Evolutionary conservation across 2,888 invertebrate species (phyloP), one percentile per base, ranked within the genome.

Genomic region (Acleris cristana): DNA sequence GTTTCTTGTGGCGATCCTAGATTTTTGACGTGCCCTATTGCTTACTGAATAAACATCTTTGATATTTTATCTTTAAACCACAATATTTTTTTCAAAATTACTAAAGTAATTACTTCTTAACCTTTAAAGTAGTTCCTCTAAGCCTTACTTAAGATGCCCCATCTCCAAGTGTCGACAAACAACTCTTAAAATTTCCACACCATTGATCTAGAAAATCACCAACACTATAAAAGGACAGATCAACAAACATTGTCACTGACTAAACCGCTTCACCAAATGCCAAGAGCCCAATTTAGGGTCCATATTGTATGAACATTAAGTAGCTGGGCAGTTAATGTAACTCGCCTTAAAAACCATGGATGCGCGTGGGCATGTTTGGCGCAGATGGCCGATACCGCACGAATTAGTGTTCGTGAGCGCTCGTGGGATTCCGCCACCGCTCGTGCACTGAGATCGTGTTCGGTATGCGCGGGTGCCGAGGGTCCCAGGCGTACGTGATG

Each of bases 381-480:
- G 53, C 72, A 74, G 73, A 73, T 74, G 72, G 69, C 45, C 59
- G 73, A 75, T 73, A 72, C 69, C 21, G 73, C 75, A 72, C 74
- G 75, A 73, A 65, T 65, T 51, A 51, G 65, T 61, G 55, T 61
- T 52, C 60, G 65, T 59, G 59, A 18, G 44, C 23, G 48, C 49
- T 64, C 30, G 52, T 53, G 57, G 19, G 51, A 68, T 59, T 68
- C 58, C 44, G 56, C 12, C 21, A 26, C 12, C 18, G 58, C 23
- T 58, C 58, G 58, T 58, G 58, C 48, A 48, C 58, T 12, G 44
- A 6, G 14, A 12, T 58, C 58, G 48, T 58, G 58, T 56, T 44
- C 23, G 21, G n/a, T 48, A 21, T 51, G 21, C 51, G 51, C 51
- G 8, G 19, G 51, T 1, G 48, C 58, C 56, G 56, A 44, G 56